These are phyloP conservation scores for Drosophila atripex DNA, from an alignment of 2,888 invertebrate genomes.

Conservation along the genomic window DNA sequence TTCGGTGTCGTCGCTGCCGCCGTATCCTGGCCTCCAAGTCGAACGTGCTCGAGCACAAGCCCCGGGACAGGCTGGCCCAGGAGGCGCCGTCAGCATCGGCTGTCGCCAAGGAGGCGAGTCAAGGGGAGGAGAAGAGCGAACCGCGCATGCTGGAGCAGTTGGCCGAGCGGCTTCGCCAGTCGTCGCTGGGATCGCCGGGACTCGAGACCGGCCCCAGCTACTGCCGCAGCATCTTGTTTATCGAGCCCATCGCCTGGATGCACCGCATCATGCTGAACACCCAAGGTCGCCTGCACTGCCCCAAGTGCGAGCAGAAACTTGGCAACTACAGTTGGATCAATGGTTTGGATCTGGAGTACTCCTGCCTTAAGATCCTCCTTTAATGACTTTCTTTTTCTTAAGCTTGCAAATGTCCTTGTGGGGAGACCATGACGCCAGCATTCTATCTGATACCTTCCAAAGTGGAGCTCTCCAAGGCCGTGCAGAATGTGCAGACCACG, in stretches of 20 bases:
- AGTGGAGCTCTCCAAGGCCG: conserved; percentile 94
- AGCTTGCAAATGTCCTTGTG: conserved; percentile 96
- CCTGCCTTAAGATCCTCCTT: neutral
- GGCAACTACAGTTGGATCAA: conserved; percentile 96
- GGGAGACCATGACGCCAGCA: conserved; percentile 94
- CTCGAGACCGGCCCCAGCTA: conserved; percentile 31
- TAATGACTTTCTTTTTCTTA: conserved; percentile 36
- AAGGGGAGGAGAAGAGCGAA: conserved; percentile 27
- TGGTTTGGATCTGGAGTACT: conserved; percentile 83
- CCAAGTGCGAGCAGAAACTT: conserved; percentile 92
- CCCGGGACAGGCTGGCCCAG: conserved; percentile 39
- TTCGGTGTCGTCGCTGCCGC: conserved; percentile 92
- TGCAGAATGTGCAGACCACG: conserved; percentile 94
- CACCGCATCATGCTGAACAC: conserved; percentile 87
- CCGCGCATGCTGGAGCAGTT: conserved; percentile 79
- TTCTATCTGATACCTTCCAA: conserved; percentile 96
- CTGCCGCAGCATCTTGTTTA: conserved; percentile 91
- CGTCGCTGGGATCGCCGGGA: conserved; percentile 65
- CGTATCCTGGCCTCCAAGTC: conserved; percentile 92
- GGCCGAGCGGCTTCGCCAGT: conserved; percentile 75
- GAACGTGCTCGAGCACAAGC: conserved; percentile 89
- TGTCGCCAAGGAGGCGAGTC: conserved; percentile 20
- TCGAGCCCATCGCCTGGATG: conserved; percentile 97
- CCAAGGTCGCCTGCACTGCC: conserved; percentile 93
- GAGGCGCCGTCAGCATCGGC: conserved; percentile 6